phyloP scores from a whole-genome alignment of 2,113 vertebrate species.

The Microtus pennsylvanicus region DNA sequence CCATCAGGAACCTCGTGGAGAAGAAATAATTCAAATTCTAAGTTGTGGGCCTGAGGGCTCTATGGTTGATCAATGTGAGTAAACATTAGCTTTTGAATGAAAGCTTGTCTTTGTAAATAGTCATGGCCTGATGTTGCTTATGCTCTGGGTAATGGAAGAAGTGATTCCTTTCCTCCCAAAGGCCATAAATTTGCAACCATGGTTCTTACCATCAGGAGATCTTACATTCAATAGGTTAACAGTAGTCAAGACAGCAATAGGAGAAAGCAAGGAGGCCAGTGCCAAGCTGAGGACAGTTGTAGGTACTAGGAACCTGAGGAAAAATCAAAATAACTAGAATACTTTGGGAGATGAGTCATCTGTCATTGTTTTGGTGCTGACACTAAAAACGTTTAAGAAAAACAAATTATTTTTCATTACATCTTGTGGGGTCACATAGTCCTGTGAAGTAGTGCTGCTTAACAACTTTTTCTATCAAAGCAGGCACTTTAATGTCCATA shows the following conservation, averaged over 20 bases:
- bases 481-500: not conserved
- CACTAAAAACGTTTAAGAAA: not conserved
- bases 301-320: too few species aligned
- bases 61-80: not conserved
- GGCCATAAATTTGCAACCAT: too few species aligned
- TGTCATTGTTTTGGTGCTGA: not conserved
- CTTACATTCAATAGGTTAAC: too few species aligned
- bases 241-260: too few species aligned
- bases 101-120: too few species aligned
- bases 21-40: not conserved
- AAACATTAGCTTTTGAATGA: not conserved
- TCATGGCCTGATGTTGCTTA: too few species aligned
- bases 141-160: too few species aligned
- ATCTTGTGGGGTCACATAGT: not conserved
- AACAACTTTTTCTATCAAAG: not conserved
- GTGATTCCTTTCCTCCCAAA: too few species aligned
- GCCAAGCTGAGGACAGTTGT: too few species aligned
- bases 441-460: not conserved
- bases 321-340: too few species aligned
- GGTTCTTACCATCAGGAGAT: too few species aligned
- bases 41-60: not conserved
- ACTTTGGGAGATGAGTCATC: not conserved
- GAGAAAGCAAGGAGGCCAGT: too few species aligned
- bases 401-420: not conserved
- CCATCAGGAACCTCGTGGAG: not conserved